Evolutionary conservation across 2,113 vertebrate genomes (phyloP), one percentile per base, ranked within the genome.

Genomic region (Rhea pennata): DNA sequence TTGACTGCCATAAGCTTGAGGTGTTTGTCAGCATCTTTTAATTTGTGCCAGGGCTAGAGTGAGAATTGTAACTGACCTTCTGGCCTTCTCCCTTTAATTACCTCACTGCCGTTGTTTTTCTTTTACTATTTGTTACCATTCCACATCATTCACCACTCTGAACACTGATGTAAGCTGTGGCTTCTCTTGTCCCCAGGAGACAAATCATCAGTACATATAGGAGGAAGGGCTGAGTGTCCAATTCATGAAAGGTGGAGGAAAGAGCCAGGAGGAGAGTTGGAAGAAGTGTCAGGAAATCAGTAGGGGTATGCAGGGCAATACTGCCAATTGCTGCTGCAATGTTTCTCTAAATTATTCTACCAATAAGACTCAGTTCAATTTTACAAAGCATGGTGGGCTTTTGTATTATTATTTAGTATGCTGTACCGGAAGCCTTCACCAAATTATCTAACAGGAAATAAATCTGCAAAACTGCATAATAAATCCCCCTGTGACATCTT

Each of bases 391-490:
- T 42, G 14, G 27, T 74, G 61, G 79, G 26, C 64, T 86, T 95
- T 95, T 77, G 33, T 92, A 70, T 93, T 93, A 77, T 93, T 91
- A 91, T 94, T 78, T 59, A 90, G 72, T 21, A 50, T 36, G 53
- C 50, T 89, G 81, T 73, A 74, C 59, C 54, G 84, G 94, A 94
- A 94, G 86, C 51, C 74, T 80, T 59, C 59, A 95, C 71, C 29
- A 72, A 90, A 90, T 96, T 94, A 88, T 80, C 94, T 90, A 93
- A 88, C 44, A 86, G 85, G 53, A 95, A 90, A 95, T 93, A 96
- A 95, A 96, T 93, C 84, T 80, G 42, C 50, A 90, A 53, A 96
- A 96, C 31, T 74, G 69, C 19, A 59, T 90, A 84, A 94, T 93
- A 94, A 96, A 96, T 96, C 56, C 51, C 46, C 59, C 64, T 81